phyloP scores from a whole-genome alignment of 92 coral and sea anemone genomes.

The Paragorgia papillata region DNA sequence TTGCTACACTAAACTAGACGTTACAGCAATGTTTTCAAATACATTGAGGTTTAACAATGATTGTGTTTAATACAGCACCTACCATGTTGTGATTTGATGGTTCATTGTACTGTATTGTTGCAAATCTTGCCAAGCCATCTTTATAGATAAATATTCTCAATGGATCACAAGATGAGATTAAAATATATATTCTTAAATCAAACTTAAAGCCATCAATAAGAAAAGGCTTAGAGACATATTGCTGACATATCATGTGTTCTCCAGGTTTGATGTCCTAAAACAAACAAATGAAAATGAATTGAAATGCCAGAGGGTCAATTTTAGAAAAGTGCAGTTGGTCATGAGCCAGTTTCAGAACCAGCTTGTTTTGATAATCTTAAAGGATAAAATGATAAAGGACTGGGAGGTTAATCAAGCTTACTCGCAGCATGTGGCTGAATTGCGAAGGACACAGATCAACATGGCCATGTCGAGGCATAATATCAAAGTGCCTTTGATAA shows the following conservation, averaged over 20 bases:
- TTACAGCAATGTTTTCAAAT: no score
- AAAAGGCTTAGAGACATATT: slow-evolving; percentile 90
- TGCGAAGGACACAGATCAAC: no score
- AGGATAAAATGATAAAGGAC: no score
- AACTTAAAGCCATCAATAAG: slow-evolving; percentile 97
- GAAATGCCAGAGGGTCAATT: background rate
- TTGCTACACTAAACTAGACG: no score
- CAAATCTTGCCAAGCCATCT: slow-evolving; percentile 95
- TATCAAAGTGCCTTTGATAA: no score
- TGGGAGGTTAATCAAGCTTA: no score
- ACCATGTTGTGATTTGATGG: slow-evolving; percentile 89
- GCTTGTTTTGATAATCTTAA: no score
- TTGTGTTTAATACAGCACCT: slow-evolving; percentile 48
- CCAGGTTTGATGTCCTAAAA: slow-evolving; percentile 90
- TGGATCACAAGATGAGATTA: slow-evolving; percentile 95
- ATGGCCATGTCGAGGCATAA: no score
- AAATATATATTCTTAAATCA: slow-evolving; percentile 84
- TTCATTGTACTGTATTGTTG: slow-evolving; percentile 80
- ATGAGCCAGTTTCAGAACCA: no score
- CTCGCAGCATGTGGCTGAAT: no score
- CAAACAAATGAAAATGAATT: background rate
- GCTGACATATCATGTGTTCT: slow-evolving; percentile 95
- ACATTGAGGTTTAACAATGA: no score
- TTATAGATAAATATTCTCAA: slow-evolving; percentile 90
- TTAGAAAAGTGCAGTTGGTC: no score